These are phyloP conservation scores for Morpho deidamia DNA, from an alignment of 2,888 invertebrate species.

Conservation along the genomic window DNA sequence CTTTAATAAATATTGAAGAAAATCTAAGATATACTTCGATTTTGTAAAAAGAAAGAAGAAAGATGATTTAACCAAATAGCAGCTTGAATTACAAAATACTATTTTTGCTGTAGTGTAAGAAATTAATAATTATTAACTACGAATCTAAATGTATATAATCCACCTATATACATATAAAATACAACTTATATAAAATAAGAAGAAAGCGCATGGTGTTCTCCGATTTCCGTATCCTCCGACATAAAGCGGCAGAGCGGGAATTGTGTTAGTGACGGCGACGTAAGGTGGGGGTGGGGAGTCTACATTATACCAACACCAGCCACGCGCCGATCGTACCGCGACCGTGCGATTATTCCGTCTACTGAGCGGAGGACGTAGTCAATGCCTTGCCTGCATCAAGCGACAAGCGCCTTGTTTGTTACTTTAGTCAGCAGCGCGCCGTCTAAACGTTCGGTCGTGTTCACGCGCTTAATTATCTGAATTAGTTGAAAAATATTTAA, in stretches of 20 bases:
- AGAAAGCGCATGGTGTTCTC: slow-evolving; percentile 5
- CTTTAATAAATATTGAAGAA: no score
- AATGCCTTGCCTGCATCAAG: slow-evolving; percentile 54
- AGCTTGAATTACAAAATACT: no score
- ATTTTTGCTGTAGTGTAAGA: no score
- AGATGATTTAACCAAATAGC: no score
- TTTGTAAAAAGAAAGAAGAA: no score
- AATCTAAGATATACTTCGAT: no score
- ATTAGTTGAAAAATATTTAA: slow-evolving; percentile 44
- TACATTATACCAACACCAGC: slow-evolving; percentile 32
- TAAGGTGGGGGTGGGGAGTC: slow-evolving; percentile 31
- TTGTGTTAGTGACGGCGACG: slow-evolving; percentile 25
- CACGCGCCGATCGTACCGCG: slow-evolving; percentile 38
- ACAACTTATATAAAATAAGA: no score
- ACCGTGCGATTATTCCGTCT: slow-evolving; percentile 67
- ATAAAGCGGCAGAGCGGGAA: slow-evolving; percentile 25
- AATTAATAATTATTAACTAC: no score
- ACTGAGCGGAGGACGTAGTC: slow-evolving; percentile 58
- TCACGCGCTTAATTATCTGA: slow-evolving; percentile 35
- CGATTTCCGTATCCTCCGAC: slow-evolving; percentile 25
- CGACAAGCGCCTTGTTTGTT: slow-evolving; percentile 39
- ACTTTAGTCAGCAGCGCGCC: slow-evolving; percentile 65
- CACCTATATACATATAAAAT: no score
- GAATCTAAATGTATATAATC: no score
- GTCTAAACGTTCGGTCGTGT: slow-evolving; percentile 50